A percentile compares a stretch with the other conserved stretches of the same genome.
These are phyloP conservation scores for Eupithecia vulgata DNA, from an alignment of 2,888 invertebrate species.

Conservation along the genomic window DNA sequence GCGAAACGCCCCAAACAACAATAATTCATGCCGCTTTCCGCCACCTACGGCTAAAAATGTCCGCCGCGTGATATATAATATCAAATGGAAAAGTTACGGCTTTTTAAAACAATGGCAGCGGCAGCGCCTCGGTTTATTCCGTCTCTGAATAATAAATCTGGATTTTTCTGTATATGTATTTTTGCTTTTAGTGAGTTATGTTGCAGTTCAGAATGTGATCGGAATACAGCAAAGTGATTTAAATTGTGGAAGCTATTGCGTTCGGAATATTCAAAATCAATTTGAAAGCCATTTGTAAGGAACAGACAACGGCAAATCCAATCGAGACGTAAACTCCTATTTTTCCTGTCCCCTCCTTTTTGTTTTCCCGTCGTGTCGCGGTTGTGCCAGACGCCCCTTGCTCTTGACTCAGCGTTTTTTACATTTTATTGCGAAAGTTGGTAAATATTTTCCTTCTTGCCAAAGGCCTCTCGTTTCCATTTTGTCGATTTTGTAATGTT, in stretches of 20 bases:
- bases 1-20: slow-evolving; percentile 80
- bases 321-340: slow-evolving; percentile 75
- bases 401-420: slow-evolving; percentile 81
- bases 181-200: slow-evolving; percentile 34
- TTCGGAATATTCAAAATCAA: slow-evolving; percentile 77
- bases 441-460: slow-evolving; percentile 74
- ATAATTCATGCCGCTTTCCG: slow-evolving; percentile 83
- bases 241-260: slow-evolving; percentile 47
- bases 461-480: slow-evolving; percentile 63
- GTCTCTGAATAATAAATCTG: slow-evolving; percentile 70
- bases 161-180: slow-evolving; percentile 53
- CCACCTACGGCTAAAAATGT: slow-evolving; percentile 84
- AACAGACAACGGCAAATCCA: slow-evolving; percentile 82
- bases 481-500: slow-evolving; percentile 63
- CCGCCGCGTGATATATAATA: slow-evolving; percentile 81
- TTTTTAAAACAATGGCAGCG: slow-evolving; percentile 80
- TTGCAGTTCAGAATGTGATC: slow-evolving; percentile 30
- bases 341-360: slow-evolving; percentile 69
- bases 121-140: slow-evolving; percentile 62
- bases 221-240: slow-evolving; percentile 11
- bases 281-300: slow-evolving; percentile 81
- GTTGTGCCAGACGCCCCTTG: slow-evolving; percentile 80
- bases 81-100: slow-evolving; percentile 80
- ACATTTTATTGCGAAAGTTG: slow-evolving; percentile 78
- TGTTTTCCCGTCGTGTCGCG: slow-evolving; percentile 78